Evolutionary conservation across 2,797 vertebrate species (phyloP), one percentile per base, ranked within the genome.

Genomic region (Danionella dracula): DNA sequence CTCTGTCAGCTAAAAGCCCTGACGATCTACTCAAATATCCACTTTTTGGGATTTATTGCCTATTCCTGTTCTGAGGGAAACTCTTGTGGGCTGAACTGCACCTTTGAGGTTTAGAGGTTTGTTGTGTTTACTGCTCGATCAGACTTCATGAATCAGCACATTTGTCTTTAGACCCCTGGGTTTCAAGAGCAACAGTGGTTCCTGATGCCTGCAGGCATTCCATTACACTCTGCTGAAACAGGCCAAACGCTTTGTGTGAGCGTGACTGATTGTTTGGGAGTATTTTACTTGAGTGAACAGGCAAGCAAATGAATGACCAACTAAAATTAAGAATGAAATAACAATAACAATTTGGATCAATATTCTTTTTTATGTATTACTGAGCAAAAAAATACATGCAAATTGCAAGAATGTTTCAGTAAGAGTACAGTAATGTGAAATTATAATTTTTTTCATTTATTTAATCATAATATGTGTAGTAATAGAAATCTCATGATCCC

Each of bases 61-160:
- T 17, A 44, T 54, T 5, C 2, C 13, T 42, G 20, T 34, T 27
- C 40, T 45, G 13, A 45, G 13, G 12, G 12, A 27, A 35, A 40
- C 7, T 3, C 15, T 32, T 45, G 8, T 27, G 11, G 53, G 42
- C 54, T 29, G 12, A 55, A 46, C 54, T 17, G 42, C 31, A 27
- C 31, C 31, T 27, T 4, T n/a, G 19, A 37, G 11, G 13, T 53
- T 34, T 20, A 17, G 31, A 37, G 21, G 34, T 37, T 65, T 17
- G 41, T 55, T 37, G 40, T 55, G 40, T 55, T 65, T 27, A n/a
- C 50, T 17, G 2, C 23, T 51, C 8, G 5, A 50, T 51, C 48
- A 15, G 37, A 65, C 11, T 23, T 55, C 62, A 55, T 55, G 62
- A 45, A 35, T 65, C 62, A 55, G 62, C 50, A 65, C 20, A 65